Conservation (phyloP, 2,888 invertebrate genomes). For the Drosophila atripex region DNA sequence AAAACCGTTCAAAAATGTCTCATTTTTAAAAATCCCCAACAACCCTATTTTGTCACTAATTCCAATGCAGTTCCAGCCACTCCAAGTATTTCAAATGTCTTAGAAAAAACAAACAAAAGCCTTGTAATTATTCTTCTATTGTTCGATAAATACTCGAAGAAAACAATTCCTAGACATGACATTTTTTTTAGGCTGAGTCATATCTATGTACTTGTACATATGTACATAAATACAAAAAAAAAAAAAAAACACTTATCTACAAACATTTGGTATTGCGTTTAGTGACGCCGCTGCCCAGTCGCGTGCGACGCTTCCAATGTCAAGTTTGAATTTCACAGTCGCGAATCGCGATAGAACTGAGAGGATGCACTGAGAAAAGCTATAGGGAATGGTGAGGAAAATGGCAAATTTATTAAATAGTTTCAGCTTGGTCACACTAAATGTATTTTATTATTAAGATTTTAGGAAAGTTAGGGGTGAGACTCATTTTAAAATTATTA, state of each 20-base stretch:
- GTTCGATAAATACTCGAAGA: not conserved
- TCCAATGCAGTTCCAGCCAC: not conserved
- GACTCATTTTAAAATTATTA: no score
- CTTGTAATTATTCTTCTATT: not conserved
- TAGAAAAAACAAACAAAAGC: not conserved
- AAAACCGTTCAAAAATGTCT: no score
- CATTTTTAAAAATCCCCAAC: no score
- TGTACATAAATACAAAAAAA: no score
- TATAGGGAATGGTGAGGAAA: not conserved
- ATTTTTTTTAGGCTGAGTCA: conserved; percentile 23
- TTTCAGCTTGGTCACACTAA: not conserved
- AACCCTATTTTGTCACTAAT: no score
- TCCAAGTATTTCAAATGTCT: not conserved
- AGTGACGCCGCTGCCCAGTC: conserved; percentile 35
- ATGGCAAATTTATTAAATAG: no score
- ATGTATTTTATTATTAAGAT: not conserved
- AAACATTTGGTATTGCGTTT: not conserved
- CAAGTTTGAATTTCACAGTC: conserved; percentile 49
- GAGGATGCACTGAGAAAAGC: conserved; percentile 6
- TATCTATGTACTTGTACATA: no score
- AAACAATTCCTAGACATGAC: not conserved
- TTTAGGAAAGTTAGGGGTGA: not conserved
- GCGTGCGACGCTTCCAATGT: conserved; percentile 60
- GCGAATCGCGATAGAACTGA: not conserved
- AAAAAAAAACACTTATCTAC: conserved; percentile 4